Base-by-base conservation (phyloP, 2,113 vertebrate genomes). In the Leucosticte australis region DNA sequence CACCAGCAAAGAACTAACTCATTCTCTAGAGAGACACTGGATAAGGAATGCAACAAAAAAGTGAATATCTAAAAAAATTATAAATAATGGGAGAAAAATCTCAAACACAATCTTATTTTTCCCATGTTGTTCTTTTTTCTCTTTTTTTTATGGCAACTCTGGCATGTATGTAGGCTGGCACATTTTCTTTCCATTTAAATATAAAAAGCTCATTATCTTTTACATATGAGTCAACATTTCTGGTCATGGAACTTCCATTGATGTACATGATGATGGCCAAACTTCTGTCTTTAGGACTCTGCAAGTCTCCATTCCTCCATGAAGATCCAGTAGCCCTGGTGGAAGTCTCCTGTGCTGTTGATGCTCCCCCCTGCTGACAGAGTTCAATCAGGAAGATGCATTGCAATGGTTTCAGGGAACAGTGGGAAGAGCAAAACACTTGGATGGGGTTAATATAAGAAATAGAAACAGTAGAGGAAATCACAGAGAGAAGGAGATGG, bases 311-410 rank as follows among this genome's bases (percentile, higher is more conserved):
- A 7, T 52, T 83, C 17, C 6, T 77, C 21, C 59, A 10, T 5
- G 35, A 82, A 39, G 39, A 52, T 11, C 16, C 50, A 26, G 8
- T 9, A 59, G 26, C 6, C 22, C 46, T 6, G 10, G 27, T 6
- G 30, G 44, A 15, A 42, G 12, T 6, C 17, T 87, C 67, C 55
- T 14, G 13, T 44, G 59, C 78, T 90, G 50, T 74, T 83, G 84
- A 92, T 33, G 13, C 90, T 95, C 93, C 84, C 89, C 33, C 35
- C 93, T 96, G 67, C 70, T 89, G 94, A 87, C 70, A 71, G 15
- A 0, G 1, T 31, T 81, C 64, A 27, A 75, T 26, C 30, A 26
- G 79, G 35, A 73, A 88, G 85, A 88, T 2, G 10, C 10, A 4
- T 49, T 44, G 41, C 23, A 33, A 59, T 37, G 30, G 6, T 42